Evolutionary conservation across 2,797 vertebrate species (phyloP).

Genomic region (Synanceia verrucosa): DNA sequence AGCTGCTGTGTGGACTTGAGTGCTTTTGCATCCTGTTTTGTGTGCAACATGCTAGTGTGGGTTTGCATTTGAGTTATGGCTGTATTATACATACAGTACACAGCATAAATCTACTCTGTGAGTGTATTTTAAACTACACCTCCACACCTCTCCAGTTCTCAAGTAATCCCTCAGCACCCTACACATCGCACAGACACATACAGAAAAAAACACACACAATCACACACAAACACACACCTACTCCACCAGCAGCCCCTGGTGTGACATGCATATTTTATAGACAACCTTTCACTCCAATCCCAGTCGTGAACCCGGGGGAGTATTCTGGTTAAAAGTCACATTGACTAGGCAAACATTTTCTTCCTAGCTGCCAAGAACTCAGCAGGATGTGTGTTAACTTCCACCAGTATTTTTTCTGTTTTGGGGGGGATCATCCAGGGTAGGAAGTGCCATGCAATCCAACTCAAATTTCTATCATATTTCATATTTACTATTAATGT

Average conservation of each 20-base stretch:
- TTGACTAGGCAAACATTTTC: conserved; percentile 76
- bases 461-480: background rate
- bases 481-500: background rate
- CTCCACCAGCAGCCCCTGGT: conserved; percentile 48
- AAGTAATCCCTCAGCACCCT: conserved; percentile 34
- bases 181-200: conserved; percentile 19
- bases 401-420: conserved; percentile 26
- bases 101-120: conserved; percentile 42
- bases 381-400: conserved; percentile 50
- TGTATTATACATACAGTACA: background rate
- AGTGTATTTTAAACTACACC: conserved; percentile 39
- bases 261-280: conserved; percentile 83
- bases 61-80: conserved; percentile 33
- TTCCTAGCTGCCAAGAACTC: conserved; percentile 63
- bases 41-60: background rate
- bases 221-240: conserved; percentile 29
- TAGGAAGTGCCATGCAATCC: conserved; percentile 2
- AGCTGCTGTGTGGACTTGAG: background rate
- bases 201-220: conserved; percentile 18
- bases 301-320: conserved; percentile 63
- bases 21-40: background rate
- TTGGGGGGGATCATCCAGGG: conserved; percentile 31
- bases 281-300: conserved; percentile 79
- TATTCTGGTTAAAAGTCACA: conserved; percentile 77
- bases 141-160: conserved; percentile 26